phyloP scores from a whole-genome alignment of 2,797 vertebrate genomes.

The Spinus pinus region DNA sequence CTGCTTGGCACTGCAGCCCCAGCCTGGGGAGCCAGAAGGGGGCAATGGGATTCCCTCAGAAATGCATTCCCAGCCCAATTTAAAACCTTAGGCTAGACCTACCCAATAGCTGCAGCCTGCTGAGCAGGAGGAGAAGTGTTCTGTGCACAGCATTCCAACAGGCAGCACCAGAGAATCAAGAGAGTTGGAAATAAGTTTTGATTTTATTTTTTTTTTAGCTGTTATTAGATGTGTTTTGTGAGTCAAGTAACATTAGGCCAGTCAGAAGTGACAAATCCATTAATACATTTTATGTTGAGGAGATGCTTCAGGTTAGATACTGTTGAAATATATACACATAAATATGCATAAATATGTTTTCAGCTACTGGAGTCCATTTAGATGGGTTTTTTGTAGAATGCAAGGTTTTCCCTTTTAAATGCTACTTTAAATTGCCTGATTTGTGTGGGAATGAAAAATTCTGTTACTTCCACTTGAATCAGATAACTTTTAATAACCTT shows the following conservation, averaged over 20 bases:
- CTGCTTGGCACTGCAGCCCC: background rate
- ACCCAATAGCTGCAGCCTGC: background rate
- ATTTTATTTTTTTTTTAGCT: background rate
- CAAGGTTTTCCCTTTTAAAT: background rate
- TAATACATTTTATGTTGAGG: background rate
- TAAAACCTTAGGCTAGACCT: fast-evolving
- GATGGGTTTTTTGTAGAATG: background rate
- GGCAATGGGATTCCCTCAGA: background rate
- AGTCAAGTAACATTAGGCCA: background rate
- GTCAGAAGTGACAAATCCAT: background rate
- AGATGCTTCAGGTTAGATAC: background rate
- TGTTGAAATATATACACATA: background rate
- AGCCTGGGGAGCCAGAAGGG: fast-evolving
- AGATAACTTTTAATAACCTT: conserved; percentile 30
- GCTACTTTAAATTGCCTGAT: background rate
- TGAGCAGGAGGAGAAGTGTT: fast-evolving
- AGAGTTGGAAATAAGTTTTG: background rate
- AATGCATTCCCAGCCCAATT: background rate
- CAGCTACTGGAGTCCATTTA: background rate
- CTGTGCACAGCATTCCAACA: background rate
- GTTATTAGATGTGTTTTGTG: background rate
- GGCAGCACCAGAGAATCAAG: background rate
- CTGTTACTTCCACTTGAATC: background rate
- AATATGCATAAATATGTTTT: background rate
- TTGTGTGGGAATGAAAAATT: background rate